Base-by-base conservation (phyloP, 2,888 invertebrate species). In the Caenorhabditis plicata region DNA sequence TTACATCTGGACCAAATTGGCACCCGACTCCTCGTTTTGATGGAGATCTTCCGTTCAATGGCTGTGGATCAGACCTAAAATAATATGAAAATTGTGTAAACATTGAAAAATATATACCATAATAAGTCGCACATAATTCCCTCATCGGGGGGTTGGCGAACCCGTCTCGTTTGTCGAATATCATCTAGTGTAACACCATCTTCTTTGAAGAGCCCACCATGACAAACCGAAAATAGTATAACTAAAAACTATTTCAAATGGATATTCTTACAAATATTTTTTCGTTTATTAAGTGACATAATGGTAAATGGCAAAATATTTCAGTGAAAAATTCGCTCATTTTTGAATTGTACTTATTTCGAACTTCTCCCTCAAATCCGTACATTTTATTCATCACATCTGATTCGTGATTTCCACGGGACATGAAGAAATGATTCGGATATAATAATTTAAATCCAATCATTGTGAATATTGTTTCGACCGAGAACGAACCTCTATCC, bases 241-340 rank as follows among this genome's bases (percentile, higher is more conserved):
- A 22, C 22, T 26, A 19, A 45, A 33, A 40, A 38, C 17, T 41
- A 22, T 15, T 7, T 23, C 4, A 26, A 27, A 46, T 27, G 20
- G 19, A 26, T 35, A 62, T 42, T 53, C 79, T 83, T 81, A 89
- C 89, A 75, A 90, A 83, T 52, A 90, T 87, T 82, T 86, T 87
- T 57, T 87, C 85, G 83, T 95, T 96, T 81, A 99, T 88, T 83
- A 93, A 91, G 82, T 98, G 96, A 36, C 91, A 91, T 48, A 98
- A 85, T 0, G 98, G 98, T 67, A 98, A 85, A 89, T 91, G 92
- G 84, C 96, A 96, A 85, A 95, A 98, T 19, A 98, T 93, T 85
- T 96, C 95, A 1, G 95, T 95, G 85, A 99, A 99, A 41, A 96
- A 86, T 67, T 94, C 91, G 0, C 92, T 90, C 95, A 98, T 96